Evolutionary conservation across 2,888 invertebrate genomes (phyloP), one percentile per base, ranked within the genome.

Genomic region (Eupithecia vulgata): DNA sequence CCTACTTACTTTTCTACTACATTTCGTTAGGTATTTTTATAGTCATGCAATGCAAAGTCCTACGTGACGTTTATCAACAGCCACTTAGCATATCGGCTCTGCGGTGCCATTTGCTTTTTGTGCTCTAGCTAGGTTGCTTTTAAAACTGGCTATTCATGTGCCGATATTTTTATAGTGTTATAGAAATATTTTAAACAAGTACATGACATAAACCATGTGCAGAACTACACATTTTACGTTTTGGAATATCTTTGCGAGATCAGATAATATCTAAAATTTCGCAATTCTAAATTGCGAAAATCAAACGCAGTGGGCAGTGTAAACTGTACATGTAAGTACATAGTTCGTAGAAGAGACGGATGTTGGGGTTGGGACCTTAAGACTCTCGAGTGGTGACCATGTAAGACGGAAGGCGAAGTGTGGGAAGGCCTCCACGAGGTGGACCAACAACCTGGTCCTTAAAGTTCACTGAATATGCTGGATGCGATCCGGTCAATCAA

Each of bases 31-130:
- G 35, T 42, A 71, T 70, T 80, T 83, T 81, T 35, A 37, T 78
- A 82, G 85, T 82, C 86, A 85, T 86, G 88, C 85, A 83, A 85
- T 71, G 81, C 76, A 77, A 78, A 73, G 80, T 78, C 78, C 83
- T 82, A 88, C 90, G 90, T 90, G 91, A 87, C 87, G 83, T 88
- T 88, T 93, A 93, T 94, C 93, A 91, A 85, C 87, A 81, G 87
- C 87, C 90, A 91, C 93, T 94, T 93, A 93, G 93, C 93, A 93
- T 93, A 94, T 93, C 92, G 88, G 84, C 79, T 79, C 84, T 79
- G 79, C 79, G 79, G 82, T 80, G 79, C 84, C 81, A 82, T 83
- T 85, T 75, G 87, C 87, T 92, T 92, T 92, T 93, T 91, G 90
- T 91, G 88, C 89, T 87, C 87, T 85, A 87, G 86, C 62, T 71